Base-by-base conservation (phyloP, 2,797 vertebrate species). In the Rhabdophis nuchalis region DNA sequence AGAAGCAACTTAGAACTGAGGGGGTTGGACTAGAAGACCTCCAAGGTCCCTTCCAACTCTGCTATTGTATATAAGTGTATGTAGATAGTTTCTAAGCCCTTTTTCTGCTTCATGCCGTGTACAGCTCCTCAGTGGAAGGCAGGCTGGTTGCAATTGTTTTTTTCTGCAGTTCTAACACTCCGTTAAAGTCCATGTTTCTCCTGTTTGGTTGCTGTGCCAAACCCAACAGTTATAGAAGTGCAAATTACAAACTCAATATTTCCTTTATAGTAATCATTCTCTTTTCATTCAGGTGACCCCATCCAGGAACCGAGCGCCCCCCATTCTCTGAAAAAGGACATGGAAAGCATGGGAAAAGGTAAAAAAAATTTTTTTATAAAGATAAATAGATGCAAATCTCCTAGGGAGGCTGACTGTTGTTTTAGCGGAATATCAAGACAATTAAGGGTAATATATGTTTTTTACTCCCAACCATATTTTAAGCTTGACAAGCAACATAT, bases 311-410 rank as follows among this genome's bases (percentile, higher is more conserved):
- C 98, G 57, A 97, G 96, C 93, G 98, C 98, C 93, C 98, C 99
- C 72, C 98, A 98, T 85, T 97, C 98, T 1, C 97, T 99, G 85
- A 99, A 99, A 96, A 99, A 99, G 96, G 99, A 99, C 87, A 98
- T 99, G 0, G 99, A 99, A 95, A 99, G 98, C 96, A 99, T 99
- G 99, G 99, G 99, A 93, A 99, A 99, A 99, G 99, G 99, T 99
- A 98, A 97, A 96, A 94, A 89, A 89, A 95, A 87, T 82, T n/a
- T 82, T n/a, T 87, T 53, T 90, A 88, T 53, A 41, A 72, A 72
- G 82, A 82, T 77, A 77, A 53, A 90, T 82, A 53, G 53, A 27
- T 72, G 52, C 36, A 56, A 90, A 95, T 96, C 93, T 93, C 87
- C 92, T 54, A 7, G 94, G 95, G 89, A 96, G 95, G 95, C 92